Percentiles rank a stretch among this genome's conserved stretches.
These are phyloP conservation scores for Charadrius vociferus DNA, from an alignment of 2,113 vertebrate species.

Conservation along the genomic window DNA sequence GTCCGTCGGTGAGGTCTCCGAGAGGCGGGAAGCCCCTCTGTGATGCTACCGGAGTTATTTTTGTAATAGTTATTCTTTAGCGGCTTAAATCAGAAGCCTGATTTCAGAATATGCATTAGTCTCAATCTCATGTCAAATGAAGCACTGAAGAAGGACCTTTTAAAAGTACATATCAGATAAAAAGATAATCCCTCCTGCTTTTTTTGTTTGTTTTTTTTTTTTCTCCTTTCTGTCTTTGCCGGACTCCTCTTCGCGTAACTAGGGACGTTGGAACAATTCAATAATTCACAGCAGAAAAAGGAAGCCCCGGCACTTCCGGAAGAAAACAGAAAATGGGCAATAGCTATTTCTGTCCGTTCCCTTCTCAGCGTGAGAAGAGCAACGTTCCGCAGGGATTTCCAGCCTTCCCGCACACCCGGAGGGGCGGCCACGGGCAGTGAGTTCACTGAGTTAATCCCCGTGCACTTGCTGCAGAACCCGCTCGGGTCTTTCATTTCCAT, in stretches of 20 bases:
- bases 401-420: neutral
- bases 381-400: neutral
- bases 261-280: neutral
- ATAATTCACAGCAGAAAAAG: neutral
- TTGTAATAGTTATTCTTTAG: neutral
- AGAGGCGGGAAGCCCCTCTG: neutral
- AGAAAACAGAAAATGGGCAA: neutral
- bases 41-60: neutral
- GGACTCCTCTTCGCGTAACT: neutral
- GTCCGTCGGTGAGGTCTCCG: neutral
- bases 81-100: neutral
- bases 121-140: neutral
- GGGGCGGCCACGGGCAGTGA: neutral
- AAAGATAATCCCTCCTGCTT: neutral
- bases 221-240: neutral
- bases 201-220: too few relatives aligned
- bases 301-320: neutral
- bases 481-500: accelerated
- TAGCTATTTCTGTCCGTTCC: neutral
- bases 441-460: neutral
- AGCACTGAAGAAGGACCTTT: neutral
- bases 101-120: neutral
- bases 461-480: neutral
- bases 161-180: neutral
- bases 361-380: neutral